Conservation (phyloP, 2,797 vertebrate genomes). For the Aeoliscus strigatus region DNA sequence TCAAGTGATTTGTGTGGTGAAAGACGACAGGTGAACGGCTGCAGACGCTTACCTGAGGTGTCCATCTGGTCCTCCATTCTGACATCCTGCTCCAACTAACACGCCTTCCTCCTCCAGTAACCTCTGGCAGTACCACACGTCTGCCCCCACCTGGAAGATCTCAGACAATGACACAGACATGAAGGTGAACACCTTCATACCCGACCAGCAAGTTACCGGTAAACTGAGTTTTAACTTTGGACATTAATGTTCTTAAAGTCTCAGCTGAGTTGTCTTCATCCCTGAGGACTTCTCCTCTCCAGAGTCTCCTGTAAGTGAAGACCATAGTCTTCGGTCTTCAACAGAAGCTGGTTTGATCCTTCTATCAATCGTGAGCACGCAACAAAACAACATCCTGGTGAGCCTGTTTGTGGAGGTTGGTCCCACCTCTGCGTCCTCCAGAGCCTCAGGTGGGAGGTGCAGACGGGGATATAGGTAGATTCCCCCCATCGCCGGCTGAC, state of each 20-base stretch:
- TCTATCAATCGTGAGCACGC: too few relatives aligned
- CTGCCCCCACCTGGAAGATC: conserved; percentile 34
- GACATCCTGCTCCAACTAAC: conserved; percentile 39
- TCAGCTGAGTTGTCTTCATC: too few relatives aligned
- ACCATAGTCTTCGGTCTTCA: too few relatives aligned
- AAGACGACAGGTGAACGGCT: too few relatives aligned
- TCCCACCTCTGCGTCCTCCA: conserved; percentile 50
- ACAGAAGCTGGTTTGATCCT: too few relatives aligned
- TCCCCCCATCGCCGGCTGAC: conserved; percentile 54
- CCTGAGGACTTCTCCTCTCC: too few relatives aligned
- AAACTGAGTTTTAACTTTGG: too few relatives aligned
- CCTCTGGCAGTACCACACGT: conserved; percentile 57
- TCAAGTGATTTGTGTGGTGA: too few relatives aligned
- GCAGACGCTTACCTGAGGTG: conserved; percentile 47
- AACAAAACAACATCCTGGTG: too few relatives aligned
- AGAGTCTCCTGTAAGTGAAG: too few relatives aligned
- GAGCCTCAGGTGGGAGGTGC: conserved; percentile 32
- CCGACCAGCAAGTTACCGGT: too few relatives aligned
- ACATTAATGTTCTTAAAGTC: too few relatives aligned
- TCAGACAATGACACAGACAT: conserved; percentile 19
- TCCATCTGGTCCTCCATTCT: conserved; percentile 20
- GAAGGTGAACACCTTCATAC: neutral
- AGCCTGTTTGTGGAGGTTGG: neutral
- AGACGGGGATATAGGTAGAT: conserved; percentile 63
- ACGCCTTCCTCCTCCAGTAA: conserved; percentile 62